phyloP scores from a whole-genome alignment of 92 coral and sea anemone species.

The Actinostola sp. region DNA sequence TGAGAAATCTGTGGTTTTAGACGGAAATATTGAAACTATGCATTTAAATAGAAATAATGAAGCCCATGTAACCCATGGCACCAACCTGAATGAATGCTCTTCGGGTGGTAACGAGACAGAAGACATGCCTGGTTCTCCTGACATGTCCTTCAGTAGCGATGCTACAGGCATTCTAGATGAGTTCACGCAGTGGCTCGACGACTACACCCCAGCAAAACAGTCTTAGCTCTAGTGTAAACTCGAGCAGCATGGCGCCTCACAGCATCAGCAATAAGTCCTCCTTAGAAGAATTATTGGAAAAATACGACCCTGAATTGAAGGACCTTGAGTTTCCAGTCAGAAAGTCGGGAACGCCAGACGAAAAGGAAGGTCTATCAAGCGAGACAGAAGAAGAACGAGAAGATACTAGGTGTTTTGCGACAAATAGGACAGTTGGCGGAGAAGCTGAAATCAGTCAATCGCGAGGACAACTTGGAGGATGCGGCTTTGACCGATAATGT shows the following conservation, averaged over 20 bases:
- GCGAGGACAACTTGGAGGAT: too few relatives aligned
- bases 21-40: too few relatives aligned
- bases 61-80: too few relatives aligned
- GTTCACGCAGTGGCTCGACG: conserved; percentile 25
- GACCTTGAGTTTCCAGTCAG: neutral
- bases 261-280: neutral
- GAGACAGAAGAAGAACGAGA: neutral
- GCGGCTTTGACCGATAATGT: too few relatives aligned
- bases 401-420: too few relatives aligned
- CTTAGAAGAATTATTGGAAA: neutral
- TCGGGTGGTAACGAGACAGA: too few relatives aligned
- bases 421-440: too few relatives aligned
- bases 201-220: neutral
- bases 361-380: neutral
- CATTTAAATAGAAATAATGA: too few relatives aligned
- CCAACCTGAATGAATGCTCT: too few relatives aligned
- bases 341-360: neutral
- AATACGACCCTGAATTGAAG: neutral
- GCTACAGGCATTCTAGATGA: conserved; percentile 10
- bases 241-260: neutral
- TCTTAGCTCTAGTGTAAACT: neutral
- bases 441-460: too few relatives aligned
- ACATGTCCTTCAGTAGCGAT: neutral
- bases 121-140: too few relatives aligned
- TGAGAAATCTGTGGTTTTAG: too few relatives aligned